Evolutionary conservation across 2,888 invertebrate species (phyloP), one percentile per base, ranked within the genome.

Genomic region (Gymnocheta viridis): DNA sequence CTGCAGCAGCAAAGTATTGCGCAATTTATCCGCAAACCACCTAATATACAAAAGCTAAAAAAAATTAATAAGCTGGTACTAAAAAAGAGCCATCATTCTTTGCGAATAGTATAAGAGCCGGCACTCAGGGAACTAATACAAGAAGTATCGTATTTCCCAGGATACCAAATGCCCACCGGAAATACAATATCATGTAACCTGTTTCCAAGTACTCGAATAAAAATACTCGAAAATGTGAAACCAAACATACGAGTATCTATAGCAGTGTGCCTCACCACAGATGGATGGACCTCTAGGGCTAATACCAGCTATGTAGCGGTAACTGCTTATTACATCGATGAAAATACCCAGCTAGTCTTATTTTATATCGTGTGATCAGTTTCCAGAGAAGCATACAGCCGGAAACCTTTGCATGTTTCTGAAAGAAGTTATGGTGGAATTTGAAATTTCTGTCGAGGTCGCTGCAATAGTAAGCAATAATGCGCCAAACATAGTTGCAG

Each of bases 321-420:
- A n/a, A 85, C 82, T 4, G 82, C 54, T 0, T 82, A 85, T 10
- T 85, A 78, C n/a, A 51, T 67, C 2, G 35, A 32, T 38, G 22
- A 67, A 38, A 12, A 76, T 62, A 38, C 47, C 2, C 5, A 41
- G 38, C 14, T 77, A 54, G 12, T 77, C 82, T 0, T 32, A 74
- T 29, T 49, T 82, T 27, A 51, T 85, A 17, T 17, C 67, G 1
- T 85, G 82, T n/a, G 44, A 60, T 2, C 35, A 62, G 24, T 80
- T 72, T 51, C 1, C 7, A 0, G 72, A 80, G 4, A 76, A 72
- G 0, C 66, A 80, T 12, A 80, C 76, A 12, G 62, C 62, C 1
- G 79, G 64, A 47, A 74, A 79, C 22, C 0, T 73, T 7, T 47
- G 58, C 24, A 54, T 17, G 4, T 64, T 38, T 22, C 1, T 79